Evolutionary conservation across 2,888 invertebrate species (phyloP).

Genomic region (Lymantria monacha): DNA sequence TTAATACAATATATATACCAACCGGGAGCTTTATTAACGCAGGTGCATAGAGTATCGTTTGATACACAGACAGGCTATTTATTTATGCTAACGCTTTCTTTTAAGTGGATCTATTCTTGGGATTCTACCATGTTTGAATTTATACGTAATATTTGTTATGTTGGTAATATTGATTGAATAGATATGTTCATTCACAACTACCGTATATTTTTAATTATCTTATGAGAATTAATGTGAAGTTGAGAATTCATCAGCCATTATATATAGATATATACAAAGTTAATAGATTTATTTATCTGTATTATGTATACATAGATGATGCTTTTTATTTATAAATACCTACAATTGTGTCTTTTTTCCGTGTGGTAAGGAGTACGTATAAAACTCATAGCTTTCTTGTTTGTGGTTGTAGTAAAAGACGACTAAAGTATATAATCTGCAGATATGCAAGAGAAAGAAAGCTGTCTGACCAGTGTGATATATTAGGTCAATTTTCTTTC

Average conservation of each 20-base stretch:
- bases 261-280: too few relatives aligned
- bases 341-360: too few relatives aligned
- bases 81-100: conserved; percentile 15
- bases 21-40: conserved; percentile 32
- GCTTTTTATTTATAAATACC: too few relatives aligned
- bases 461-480: too few relatives aligned
- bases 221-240: conserved; percentile 16
- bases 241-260: too few relatives aligned
- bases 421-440: too few relatives aligned
- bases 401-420: too few relatives aligned
- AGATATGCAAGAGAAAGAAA: too few relatives aligned
- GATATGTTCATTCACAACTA: conserved; percentile 6
- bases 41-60: conserved; percentile 34
- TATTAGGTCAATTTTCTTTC: too few relatives aligned
- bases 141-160: conserved; percentile 19
- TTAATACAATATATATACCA: conserved; percentile 21
- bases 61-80: conserved; percentile 23
- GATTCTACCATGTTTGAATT: conserved; percentile 12
- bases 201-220: conserved; percentile 18
- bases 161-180: conserved; percentile 25
- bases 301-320: background rate
- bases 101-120: conserved; percentile 23
- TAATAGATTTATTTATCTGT: background rate
- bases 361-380: too few relatives aligned
- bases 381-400: too few relatives aligned